Evolutionary conservation across 2,888 invertebrate genomes (phyloP).

Genomic region (Cantharis flavilabris): DNA sequence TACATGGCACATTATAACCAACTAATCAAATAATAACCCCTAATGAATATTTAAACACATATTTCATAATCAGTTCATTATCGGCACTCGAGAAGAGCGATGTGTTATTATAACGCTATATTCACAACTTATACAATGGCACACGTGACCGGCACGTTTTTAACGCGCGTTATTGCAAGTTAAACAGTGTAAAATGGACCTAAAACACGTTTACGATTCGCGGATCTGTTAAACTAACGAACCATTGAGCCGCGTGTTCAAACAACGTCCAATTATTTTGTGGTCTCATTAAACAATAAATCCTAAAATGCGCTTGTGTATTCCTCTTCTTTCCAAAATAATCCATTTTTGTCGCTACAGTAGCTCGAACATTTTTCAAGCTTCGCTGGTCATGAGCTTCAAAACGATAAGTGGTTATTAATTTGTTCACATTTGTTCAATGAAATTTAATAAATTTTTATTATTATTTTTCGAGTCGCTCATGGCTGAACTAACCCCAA

Average conservation of each 20-base stretch:
- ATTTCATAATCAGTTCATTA: slow-evolving; percentile 41
- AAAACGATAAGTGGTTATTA: slow-evolving; percentile 24
- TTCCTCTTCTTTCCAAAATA: slow-evolving; percentile 20
- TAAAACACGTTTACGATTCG: slow-evolving; percentile 43
- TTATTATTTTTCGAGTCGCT: not conserved
- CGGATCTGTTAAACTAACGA: slow-evolving; percentile 50
- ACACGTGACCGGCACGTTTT: slow-evolving; percentile 37
- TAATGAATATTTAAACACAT: slow-evolving; percentile 46
- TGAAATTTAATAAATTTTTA: slow-evolving; percentile 7
- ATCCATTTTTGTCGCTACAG: slow-evolving; percentile 27
- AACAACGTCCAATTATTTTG: slow-evolving; percentile 55
- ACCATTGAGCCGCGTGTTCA: slow-evolving; percentile 50
- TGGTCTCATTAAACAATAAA: slow-evolving; percentile 53
- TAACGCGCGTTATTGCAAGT: slow-evolving; percentile 40
- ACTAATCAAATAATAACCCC: slow-evolving; percentile 22
- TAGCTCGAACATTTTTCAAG: slow-evolving; percentile 18
- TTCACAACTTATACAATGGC: slow-evolving; percentile 38
- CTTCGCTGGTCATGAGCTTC: slow-evolving; percentile 22
- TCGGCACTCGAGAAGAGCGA: slow-evolving; percentile 33
- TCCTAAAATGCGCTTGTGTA: slow-evolving; percentile 21
- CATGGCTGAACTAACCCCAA: no score
- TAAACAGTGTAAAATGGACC: slow-evolving; percentile 41
- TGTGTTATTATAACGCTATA: slow-evolving; percentile 45
- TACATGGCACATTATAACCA: not conserved
- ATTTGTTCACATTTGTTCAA: slow-evolving; percentile 10